These are phyloP conservation scores for Cyrtonyx montezumae DNA, from an alignment of 2,113 vertebrate genomes.

Conservation along the genomic window DNA sequence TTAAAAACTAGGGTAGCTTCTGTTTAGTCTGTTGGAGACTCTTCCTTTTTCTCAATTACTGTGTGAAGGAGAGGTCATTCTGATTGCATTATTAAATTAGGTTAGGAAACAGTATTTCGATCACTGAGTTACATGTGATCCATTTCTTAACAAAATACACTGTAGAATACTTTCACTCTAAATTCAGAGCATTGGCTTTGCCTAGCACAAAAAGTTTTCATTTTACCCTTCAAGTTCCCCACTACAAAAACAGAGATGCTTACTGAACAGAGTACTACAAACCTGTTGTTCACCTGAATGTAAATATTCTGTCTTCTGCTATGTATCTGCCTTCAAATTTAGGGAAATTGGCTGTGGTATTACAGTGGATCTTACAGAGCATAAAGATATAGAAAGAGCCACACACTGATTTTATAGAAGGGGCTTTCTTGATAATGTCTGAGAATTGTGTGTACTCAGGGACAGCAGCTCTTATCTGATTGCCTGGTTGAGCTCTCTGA, in stretches of 20 bases:
- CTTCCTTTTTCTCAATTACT: slow-evolving; percentile 20
- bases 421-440: rapidly evolving
- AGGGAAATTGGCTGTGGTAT: not conserved
- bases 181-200: slow-evolving; percentile 18
- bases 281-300: not conserved
- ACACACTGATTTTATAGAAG: not conserved
- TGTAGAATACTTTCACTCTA: not conserved
- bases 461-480: not conserved
- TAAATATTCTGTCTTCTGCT: not conserved
- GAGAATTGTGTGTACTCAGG: not conserved
- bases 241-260: not conserved
- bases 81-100: slow-evolving; percentile 42
- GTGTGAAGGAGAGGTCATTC: slow-evolving; percentile 31
- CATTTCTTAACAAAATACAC: slow-evolving; percentile 4
- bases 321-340: not conserved
- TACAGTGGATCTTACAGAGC: not conserved
- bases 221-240: not conserved
- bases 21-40: slow-evolving; percentile 47
- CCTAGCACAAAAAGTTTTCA: not conserved
- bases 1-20: slow-evolving; percentile 66
- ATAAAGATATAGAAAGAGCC: not conserved
- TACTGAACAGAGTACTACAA: not conserved
- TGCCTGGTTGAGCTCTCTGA: not conserved
- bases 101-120: slow-evolving; percentile 45
- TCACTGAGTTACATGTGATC: not conserved